Evolutionary conservation across 30 jellyfish, hydroid and myxozoan species (phyloP).

Genomic region (Hydractinia symbiolongicarpus): DNA sequence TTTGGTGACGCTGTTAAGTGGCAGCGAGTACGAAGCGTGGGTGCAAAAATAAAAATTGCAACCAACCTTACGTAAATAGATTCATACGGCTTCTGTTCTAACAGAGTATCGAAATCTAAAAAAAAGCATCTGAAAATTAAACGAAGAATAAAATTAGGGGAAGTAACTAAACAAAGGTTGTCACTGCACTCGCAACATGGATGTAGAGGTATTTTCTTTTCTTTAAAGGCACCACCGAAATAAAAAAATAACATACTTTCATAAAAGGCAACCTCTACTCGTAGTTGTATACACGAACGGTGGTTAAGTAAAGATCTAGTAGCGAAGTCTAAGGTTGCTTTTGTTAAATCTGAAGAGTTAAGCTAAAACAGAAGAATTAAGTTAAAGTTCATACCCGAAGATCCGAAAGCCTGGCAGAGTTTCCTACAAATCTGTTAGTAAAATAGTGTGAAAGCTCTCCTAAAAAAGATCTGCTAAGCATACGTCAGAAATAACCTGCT

Average conservation of each 20-base stretch:
- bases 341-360: slow-evolving; percentile 56
- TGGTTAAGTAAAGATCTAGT: slow-evolving; percentile 48
- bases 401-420: too few species aligned
- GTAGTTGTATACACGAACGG: slow-evolving; percentile 21
- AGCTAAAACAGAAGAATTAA: slow-evolving; percentile 22
- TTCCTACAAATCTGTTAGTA: too few species aligned
- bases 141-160: background rate
- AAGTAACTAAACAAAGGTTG: background rate
- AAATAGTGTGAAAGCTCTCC: too few species aligned
- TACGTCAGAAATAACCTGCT: too few species aligned
- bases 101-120: slow-evolving; percentile 1
- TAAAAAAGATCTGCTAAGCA: too few species aligned
- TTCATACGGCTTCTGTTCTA: background rate
- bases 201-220: background rate
- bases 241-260: background rate
- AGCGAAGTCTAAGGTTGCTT: slow-evolving; percentile 78
- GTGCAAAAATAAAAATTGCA: background rate
- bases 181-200: background rate
- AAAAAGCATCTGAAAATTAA: background rate
- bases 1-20: too few species aligned
- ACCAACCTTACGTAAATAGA: slow-evolving; percentile 7
- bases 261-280: slow-evolving; percentile 48
- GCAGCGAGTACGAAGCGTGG: too few species aligned
- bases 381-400: background rate
- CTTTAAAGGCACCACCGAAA: too few species aligned